A percentile compares a stretch with the other conserved stretches of the same genome.
These are phyloP conservation scores for Drosophila nigrodunni DNA, from an alignment of 1,140 invertebrate species.

Conservation along the genomic window DNA sequence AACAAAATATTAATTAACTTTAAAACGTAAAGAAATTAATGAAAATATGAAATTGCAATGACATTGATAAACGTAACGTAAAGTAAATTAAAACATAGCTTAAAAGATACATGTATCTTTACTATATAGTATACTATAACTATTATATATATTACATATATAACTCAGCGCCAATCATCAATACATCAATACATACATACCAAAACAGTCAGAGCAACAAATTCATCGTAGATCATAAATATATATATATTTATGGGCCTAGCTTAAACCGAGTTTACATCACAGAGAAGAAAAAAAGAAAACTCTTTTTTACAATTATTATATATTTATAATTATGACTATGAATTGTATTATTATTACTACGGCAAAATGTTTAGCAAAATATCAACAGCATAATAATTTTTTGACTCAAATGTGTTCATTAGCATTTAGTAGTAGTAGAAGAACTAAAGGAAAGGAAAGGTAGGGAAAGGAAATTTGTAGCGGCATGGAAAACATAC, in stretches of 20 bases:
- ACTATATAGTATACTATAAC: conserved; percentile 30
- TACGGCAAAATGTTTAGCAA: conserved; percentile 24
- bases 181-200: conserved; percentile 47
- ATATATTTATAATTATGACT: conserved; percentile 33
- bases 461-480: not conserved
- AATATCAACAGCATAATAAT: conserved; percentile 63
- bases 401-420: conserved; percentile 80
- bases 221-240: conserved; percentile 36
- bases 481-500: conserved; percentile 4
- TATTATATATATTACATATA: conserved; percentile 25
- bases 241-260: conserved; percentile 50
- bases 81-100: conserved; percentile 15
- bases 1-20: too few species aligned
- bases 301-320: conserved; percentile 35
- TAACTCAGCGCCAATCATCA: conserved; percentile 1
- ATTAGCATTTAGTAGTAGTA: conserved; percentile 77
- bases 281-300: conserved; percentile 37
- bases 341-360: conserved; percentile 40
- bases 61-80: conserved; percentile 74
- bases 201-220: conserved; percentile 33
- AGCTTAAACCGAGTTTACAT: conserved; percentile 76
- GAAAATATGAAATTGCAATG: conserved; percentile 63
- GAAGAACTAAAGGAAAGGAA: conserved; percentile 19
- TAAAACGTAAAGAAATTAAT: too few species aligned
- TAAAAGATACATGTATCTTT: conserved; percentile 57